phyloP scores from a whole-genome alignment of 2,797 vertebrate genomes.

The Silurus lanzhouensis region DNA sequence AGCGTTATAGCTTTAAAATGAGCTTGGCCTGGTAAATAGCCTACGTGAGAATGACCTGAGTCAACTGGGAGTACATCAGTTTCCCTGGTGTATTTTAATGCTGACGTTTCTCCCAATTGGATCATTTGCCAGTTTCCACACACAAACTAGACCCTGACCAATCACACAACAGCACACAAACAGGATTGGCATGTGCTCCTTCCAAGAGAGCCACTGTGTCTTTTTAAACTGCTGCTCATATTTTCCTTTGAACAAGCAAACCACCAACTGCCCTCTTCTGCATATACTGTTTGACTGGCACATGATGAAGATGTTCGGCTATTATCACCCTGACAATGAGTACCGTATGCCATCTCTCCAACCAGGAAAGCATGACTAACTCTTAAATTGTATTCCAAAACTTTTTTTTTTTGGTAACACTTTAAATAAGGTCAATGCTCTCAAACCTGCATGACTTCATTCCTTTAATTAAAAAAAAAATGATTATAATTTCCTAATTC shows the following conservation, averaged over 20 bases:
- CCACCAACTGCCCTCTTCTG: background rate
- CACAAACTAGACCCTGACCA: background rate
- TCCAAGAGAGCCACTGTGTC: background rate
- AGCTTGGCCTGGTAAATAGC: background rate
- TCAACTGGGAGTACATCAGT: background rate
- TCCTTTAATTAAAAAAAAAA: background rate
- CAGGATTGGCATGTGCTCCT: background rate
- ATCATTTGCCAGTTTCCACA: background rate
- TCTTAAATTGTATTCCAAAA: background rate
- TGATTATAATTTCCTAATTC: background rate
- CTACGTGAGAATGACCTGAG: background rate
- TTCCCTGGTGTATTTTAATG: constrained; percentile 1
- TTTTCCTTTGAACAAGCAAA: background rate
- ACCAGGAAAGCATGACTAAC: background rate
- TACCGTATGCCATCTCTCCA: background rate
- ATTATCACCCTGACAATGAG: background rate
- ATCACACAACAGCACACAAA: background rate
- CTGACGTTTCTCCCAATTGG: background rate
- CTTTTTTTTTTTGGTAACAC: background rate
- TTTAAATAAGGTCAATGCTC: background rate
- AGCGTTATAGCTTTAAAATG: background rate
- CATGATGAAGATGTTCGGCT: background rate
- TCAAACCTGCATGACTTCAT: background rate
- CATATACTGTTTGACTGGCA: background rate
- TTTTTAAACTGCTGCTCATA: background rate